Evolutionary conservation across 2,113 vertebrate genomes (phyloP).

Genomic region (Donacobius atricapilla): DNA sequence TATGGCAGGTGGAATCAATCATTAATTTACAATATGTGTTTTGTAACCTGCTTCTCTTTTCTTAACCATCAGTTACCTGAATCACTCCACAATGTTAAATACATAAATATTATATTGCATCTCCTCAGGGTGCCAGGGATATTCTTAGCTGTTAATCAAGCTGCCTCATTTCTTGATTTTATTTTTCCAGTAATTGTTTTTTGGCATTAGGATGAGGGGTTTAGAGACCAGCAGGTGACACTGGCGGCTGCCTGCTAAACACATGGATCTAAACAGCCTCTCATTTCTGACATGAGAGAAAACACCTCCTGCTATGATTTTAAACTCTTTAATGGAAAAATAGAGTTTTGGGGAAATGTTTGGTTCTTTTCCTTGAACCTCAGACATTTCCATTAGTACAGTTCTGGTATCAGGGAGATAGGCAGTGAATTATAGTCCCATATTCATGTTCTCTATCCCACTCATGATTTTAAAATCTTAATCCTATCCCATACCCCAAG

Average conservation of each 20-base stretch:
- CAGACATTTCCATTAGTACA: neutral
- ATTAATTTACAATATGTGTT: conserved; percentile 24
- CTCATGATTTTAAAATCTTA: neutral
- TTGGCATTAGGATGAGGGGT: neutral
- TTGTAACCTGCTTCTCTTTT: conserved; percentile 25
- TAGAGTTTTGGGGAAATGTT: rapidly evolving
- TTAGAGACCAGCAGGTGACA: conserved; percentile 10
- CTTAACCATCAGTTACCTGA: conserved; percentile 19
- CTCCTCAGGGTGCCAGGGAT: conserved; percentile 12
- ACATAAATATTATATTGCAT: conserved; percentile 16
- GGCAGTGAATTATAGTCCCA: neutral
- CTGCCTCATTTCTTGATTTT: conserved; percentile 35
- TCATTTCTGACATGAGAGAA: neutral
- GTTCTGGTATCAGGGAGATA: neutral
- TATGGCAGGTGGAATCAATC: conserved; percentile 21
- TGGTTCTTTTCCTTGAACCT: neutral
- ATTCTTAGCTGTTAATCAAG: conserved; percentile 41
- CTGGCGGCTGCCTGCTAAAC: neutral
- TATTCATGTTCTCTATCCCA: neutral
- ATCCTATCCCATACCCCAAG: neutral
- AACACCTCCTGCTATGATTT: neutral
- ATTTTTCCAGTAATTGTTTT: conserved; percentile 41
- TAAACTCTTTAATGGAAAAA: neutral
- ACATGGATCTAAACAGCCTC: neutral
- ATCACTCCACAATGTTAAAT: conserved; percentile 49